Base-by-base conservation (phyloP, 1,140 invertebrate species). In the Drosophila tsacasi region DNA sequence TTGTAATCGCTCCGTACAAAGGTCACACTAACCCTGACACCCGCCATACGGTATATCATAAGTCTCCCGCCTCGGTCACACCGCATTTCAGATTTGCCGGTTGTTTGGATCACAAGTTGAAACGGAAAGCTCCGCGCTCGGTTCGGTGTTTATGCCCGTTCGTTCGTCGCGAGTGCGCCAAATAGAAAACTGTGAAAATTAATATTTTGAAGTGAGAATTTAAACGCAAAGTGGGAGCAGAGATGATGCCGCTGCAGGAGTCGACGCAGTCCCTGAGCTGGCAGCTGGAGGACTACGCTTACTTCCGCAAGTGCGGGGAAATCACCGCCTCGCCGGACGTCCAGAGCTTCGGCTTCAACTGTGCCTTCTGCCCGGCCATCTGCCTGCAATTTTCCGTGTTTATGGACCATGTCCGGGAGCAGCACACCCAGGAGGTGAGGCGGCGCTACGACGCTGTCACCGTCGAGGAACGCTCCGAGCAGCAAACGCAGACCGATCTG, bases 341-440 rank as follows among this genome's bases (percentile, higher is more conserved):
- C 19, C 81, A 92, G 76, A 79, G 81, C 23, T 92, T 92, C 52
- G 91, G 91, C n/a, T 91, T 92, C 46, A 92, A 91, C 67, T 92
- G 91, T 46, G 65, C 75, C 52, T 92, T 92, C 32, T 92, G 91
- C n/a, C 72, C 86, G 47, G 86, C 83, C 9, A 92, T 92, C 79
- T 92, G 91, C 59, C 59, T 92, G 47, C 91, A 92, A 69, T 78
- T 89, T 30, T 87, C 91, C 32, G 83, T 92, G 10, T 92, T 92
- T 42, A 76, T 89, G 59, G 81, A 91, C 49, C 91, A 92, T 59
- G 81, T 92, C 47, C 86, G 84, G 19, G 58, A 64, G 37, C 81
- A 92, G 57, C 91, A 92, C 63, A 73, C 78, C 37, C 81, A 91
- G 76, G 86, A 92, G 19, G 58, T 92, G 57, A 58, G 76, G 1